phyloP scores from a whole-genome alignment of 2,797 vertebrate species.

The Notamacropus eugenii region DNA sequence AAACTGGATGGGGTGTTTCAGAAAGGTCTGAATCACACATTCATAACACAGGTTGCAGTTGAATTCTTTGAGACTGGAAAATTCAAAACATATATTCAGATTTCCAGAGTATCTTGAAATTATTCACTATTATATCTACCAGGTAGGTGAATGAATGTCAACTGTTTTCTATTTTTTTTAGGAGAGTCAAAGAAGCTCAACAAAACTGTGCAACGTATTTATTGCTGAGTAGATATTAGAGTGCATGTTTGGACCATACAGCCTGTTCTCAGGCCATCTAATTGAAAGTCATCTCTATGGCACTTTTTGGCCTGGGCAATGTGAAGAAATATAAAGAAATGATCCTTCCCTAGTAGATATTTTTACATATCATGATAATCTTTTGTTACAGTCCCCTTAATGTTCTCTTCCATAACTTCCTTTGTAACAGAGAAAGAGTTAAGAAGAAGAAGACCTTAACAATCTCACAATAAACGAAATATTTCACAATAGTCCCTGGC shows the following conservation, averaged over 20 bases:
- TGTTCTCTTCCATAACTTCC: not conserved
- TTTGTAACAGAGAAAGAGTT: not conserved
- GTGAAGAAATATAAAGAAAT: not conserved
- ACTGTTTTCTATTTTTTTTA: not conserved
- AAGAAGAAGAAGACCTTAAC: not conserved
- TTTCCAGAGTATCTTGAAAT: slow-evolving; percentile 14
- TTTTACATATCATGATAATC: not conserved
- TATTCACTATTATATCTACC: not conserved
- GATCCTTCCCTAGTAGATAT: not conserved
- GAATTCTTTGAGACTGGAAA: not conserved
- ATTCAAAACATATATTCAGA: not conserved
- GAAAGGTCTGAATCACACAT: not conserved
- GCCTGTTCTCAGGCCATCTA: not conserved
- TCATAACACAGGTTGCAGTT: not conserved
- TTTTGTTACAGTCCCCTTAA: not conserved
- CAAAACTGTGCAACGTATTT: not conserved
- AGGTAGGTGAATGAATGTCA: not conserved
- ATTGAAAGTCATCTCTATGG: not conserved
- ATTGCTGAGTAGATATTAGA: not conserved
- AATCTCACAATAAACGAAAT: not conserved
- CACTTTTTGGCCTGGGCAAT: not conserved
- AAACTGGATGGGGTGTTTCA: not conserved
- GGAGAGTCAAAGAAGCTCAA: not conserved
- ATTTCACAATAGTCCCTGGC: not conserved
- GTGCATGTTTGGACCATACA: not conserved